These are phyloP conservation scores for Deilephila elpenor DNA, from an alignment of 2,888 invertebrate genomes.

Conservation along the genomic window DNA sequence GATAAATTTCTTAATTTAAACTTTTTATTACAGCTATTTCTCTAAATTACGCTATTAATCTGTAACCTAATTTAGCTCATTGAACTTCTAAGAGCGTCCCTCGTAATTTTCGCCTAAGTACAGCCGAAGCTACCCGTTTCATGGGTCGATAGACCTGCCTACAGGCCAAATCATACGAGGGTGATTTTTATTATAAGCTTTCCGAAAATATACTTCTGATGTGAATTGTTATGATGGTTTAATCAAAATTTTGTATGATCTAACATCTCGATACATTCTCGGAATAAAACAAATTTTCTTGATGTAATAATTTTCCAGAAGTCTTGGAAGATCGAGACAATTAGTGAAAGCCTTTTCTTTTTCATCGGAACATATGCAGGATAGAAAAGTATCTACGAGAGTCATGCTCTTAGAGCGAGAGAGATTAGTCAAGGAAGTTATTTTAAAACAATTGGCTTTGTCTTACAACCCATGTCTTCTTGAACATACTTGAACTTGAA, in stretches of 20 bases:
- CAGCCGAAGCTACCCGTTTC: not conserved
- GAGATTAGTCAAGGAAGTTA: too few species aligned
- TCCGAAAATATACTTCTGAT: not conserved
- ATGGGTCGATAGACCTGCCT: not conserved
- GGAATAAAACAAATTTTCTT: too few species aligned
- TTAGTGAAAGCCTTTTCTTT: too few species aligned
- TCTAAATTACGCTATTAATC: not conserved
- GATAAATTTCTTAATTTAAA: too few species aligned
- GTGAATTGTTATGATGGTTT: not conserved
- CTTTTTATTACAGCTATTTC: not conserved
- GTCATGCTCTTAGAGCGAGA: too few species aligned
- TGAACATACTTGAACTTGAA: not conserved
- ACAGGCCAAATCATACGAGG: not conserved
- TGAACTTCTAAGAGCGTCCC: conserved; percentile 11
- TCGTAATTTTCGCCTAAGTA: conserved; percentile 7
- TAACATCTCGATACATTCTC: not conserved
- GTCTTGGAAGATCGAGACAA: too few species aligned
- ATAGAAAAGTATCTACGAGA: too few species aligned
- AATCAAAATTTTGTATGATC: not conserved
- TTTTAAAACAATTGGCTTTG: too few species aligned
- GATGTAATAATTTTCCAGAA: not conserved
- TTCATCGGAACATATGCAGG: too few species aligned
- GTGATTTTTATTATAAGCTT: not conserved
- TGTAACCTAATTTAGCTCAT: not conserved
- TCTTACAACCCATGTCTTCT: too few species aligned